Evolutionary conservation across 2,888 invertebrate species (phyloP).

Genomic region (Synergus umbraculus): DNA sequence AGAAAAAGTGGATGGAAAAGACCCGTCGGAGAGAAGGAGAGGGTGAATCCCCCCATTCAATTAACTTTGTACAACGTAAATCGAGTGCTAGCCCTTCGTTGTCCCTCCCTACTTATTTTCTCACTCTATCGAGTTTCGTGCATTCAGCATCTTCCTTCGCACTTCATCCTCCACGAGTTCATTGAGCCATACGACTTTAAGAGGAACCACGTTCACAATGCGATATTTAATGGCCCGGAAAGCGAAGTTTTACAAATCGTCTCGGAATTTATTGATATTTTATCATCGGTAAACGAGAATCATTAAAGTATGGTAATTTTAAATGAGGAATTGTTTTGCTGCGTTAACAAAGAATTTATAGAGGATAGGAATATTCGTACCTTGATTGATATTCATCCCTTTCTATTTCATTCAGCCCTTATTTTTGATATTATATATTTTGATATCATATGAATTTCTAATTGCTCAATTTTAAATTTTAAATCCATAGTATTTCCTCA

Average conservation of each 20-base stretch:
- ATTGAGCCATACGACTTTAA: slow-evolving; percentile 39
- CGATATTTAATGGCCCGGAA: slow-evolving; percentile 27
- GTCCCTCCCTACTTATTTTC: slow-evolving; percentile 33
- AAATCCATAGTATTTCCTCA: too few species aligned
- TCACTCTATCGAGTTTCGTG: slow-evolving; percentile 24
- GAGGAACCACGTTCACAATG: slow-evolving; percentile 33
- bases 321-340: neutral
- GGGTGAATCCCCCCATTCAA: slow-evolving; percentile 42
- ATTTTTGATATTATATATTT: too few species aligned
- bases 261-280: slow-evolving; percentile 19
- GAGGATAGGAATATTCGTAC: neutral
- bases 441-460: too few species aligned
- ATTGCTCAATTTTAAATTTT: too few species aligned
- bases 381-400: neutral
- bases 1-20: slow-evolving; percentile 32
- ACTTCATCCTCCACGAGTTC: slow-evolving; percentile 29
- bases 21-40: slow-evolving; percentile 8
- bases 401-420: too few species aligned
- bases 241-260: slow-evolving; percentile 23
- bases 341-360: neutral
- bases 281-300: neutral
- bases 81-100: slow-evolving; percentile 40
- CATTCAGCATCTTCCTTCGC: slow-evolving; percentile 36
- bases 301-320: slow-evolving; percentile 15
- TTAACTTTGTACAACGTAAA: slow-evolving; percentile 43